Base-by-base conservation (phyloP, 1,140 invertebrate genomes). In the Leptopilina clavipes region DNA sequence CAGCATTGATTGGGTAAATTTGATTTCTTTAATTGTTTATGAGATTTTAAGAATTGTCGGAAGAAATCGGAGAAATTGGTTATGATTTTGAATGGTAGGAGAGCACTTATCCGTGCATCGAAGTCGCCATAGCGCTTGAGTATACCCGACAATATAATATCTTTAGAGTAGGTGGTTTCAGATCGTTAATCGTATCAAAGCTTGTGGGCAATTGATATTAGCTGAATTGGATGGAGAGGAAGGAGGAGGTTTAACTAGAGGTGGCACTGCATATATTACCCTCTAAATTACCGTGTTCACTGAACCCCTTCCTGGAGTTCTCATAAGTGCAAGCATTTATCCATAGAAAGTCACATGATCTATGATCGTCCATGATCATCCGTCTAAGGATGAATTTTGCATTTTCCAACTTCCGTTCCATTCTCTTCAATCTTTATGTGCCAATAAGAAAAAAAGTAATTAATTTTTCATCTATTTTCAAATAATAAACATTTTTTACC, bases 111-210 rank as follows among this genome's bases (percentile, higher is more conserved):
- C 59, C 59, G 22, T 25, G 59, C 59, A 65, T 65, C 59, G 59
- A 65, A 65, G 59, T 65, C 59, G 22, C 59, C 59, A 22, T 37
- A 65, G 25, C 56, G 56, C 11, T 8, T 7, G 22, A 65, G 12
- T 37, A 65, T 31, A n/a, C 14, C 12, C 59, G 7, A 65, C 56
- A 59, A 19, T 59, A 25, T 19, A 59, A 19, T 25, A 25, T 59
- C 56, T 25, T 65, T 22, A 31, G 22, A 31, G 37, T 40, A 40
- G 59, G 59, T 7, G 14, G 25, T 65, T 40, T 65, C 12, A n/a
- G 56, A 37, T 65, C 56, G 56, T 65, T 65, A 65, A 65, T 7
- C 59, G 12, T 25, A 25, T 59, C 59, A 65, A n/a, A n/a, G 59
- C 3, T 65, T 65, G 22, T 14, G 22, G 59, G 19, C 25, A 65